Evolutionary conservation across 2,113 vertebrate species (phyloP).

Genomic region (Lichenostomus cassidix): DNA sequence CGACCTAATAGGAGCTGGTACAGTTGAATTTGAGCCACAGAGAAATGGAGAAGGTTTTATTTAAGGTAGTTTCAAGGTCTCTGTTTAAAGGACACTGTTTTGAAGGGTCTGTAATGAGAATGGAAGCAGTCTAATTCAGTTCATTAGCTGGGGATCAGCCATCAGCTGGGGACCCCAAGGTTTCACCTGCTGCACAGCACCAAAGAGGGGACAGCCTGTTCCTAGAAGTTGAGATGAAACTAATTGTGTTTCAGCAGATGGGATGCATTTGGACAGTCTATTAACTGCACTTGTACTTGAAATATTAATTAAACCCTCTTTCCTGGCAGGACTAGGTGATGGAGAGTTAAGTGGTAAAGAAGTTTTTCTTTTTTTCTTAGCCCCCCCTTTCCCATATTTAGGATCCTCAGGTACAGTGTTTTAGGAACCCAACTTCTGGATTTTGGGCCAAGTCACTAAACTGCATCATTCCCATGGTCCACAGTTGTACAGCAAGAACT

Average conservation of each 20-base stretch:
- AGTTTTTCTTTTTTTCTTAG: not conserved
- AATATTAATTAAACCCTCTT: not conserved
- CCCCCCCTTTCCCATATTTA: rapidly evolving
- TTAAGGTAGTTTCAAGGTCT: not conserved
- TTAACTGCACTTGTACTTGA: not conserved
- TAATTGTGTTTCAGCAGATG: not conserved
- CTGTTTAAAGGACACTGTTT: not conserved
- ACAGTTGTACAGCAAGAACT: not conserved
- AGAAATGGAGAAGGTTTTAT: not conserved
- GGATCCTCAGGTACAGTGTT: not conserved
- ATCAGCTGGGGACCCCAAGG: not conserved
- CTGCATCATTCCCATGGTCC: not conserved
- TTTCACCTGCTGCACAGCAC: not conserved
- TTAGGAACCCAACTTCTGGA: not conserved
- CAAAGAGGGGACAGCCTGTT: not conserved
- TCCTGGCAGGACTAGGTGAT: not conserved
- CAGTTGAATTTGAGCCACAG: not conserved
- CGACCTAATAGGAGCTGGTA: not conserved
- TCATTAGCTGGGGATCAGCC: not conserved
- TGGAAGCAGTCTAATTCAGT: not conserved
- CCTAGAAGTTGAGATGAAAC: not conserved
- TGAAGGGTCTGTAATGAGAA: not conserved
- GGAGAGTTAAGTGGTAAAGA: not conserved
- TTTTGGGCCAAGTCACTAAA: not conserved
- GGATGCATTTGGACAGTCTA: not conserved